phyloP scores from a whole-genome alignment of 2,888 invertebrate species.

The Idaea aversata region DNA sequence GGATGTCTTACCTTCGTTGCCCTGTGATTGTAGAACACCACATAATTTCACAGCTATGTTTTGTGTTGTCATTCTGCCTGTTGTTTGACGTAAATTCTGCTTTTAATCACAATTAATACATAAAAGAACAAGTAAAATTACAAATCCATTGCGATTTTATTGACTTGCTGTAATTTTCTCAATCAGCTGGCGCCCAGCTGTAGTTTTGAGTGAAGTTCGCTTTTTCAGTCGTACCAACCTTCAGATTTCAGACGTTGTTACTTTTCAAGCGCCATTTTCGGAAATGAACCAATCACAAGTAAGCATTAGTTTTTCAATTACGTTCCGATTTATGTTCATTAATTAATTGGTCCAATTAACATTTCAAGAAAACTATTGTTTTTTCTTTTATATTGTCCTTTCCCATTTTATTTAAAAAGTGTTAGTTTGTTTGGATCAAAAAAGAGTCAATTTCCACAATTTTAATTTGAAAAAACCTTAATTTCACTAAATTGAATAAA shows the following conservation, averaged over 20 bases:
- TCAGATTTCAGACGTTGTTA: conserved; percentile 29
- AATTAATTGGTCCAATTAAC: background rate
- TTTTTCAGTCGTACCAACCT: conserved; percentile 46
- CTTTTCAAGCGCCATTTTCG: conserved; percentile 35
- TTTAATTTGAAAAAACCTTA: background rate
- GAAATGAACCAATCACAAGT: conserved; percentile 51
- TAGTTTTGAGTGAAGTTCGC: conserved; percentile 55
- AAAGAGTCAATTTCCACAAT: background rate
- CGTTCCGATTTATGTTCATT: conserved; percentile 39
- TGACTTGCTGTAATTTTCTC: conserved; percentile 40
- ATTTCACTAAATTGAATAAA: background rate
- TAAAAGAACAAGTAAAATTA: conserved; percentile 39
- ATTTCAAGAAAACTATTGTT: background rate
- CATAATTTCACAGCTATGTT: conserved; percentile 82
- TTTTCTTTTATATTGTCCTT: background rate
- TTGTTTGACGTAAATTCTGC: conserved; percentile 37
- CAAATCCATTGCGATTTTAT: conserved; percentile 38
- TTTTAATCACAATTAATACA: conserved; percentile 37
- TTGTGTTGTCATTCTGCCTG: conserved; percentile 59
- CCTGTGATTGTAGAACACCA: conserved; percentile 73
- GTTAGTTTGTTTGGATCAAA: background rate
- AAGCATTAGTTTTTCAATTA: conserved; percentile 34
- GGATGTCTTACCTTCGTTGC: conserved; percentile 65
- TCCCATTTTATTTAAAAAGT: background rate
- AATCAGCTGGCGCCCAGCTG: conserved; percentile 79